Base-by-base conservation (phyloP, 1,140 invertebrate species). In the Drosophila orena region DNA sequence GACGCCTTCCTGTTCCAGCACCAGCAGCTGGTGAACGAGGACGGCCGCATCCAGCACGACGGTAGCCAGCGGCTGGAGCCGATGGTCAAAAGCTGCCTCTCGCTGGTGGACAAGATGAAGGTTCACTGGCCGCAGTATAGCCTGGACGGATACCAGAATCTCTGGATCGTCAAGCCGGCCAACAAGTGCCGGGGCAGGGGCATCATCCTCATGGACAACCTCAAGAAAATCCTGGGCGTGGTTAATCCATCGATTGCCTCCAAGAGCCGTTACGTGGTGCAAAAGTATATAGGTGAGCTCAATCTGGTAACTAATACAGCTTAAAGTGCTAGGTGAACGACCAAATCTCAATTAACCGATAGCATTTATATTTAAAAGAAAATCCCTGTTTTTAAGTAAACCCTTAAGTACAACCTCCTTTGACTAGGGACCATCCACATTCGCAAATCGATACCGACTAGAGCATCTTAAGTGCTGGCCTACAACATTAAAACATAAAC, bases 91-190 rank as follows among this genome's bases (percentile, higher is more conserved):
- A 93, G 86, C 62, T 92, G 92, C 5, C 55, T 91, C 3, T 93
- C 93, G 71, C 69, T 93, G 27, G 79, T 94, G 30, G 86, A 91
- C 3, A 91, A 92, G 37, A 92, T 94, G 75, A 88, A 92, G 77
- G 93, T 93, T 46, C 95, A 94, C 89, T 97, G 96, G 96, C 97
- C 97, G 0, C 97, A 98, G 90, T 94, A 96, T 55, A 94, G 96
- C 1, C 94, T 97, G 66, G 98, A 98, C 91, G 97, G 97, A 1
- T 93, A 95, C 42, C 94, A 95, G 59, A 98, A 98, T 92, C 95
- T 98, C 55, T 99, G 98, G 98, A 99, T 99, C 75, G 94, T 98
- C 24, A 99, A 99, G 92, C 98, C 98, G 0, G 97, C 97, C 12
- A 98, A 98, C 54, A 97, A 97, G 92, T 98, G 97, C 70, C 94